These are phyloP conservation scores for Amniataba percoides DNA, from an alignment of 2,797 vertebrate species.

Conservation along the genomic window DNA sequence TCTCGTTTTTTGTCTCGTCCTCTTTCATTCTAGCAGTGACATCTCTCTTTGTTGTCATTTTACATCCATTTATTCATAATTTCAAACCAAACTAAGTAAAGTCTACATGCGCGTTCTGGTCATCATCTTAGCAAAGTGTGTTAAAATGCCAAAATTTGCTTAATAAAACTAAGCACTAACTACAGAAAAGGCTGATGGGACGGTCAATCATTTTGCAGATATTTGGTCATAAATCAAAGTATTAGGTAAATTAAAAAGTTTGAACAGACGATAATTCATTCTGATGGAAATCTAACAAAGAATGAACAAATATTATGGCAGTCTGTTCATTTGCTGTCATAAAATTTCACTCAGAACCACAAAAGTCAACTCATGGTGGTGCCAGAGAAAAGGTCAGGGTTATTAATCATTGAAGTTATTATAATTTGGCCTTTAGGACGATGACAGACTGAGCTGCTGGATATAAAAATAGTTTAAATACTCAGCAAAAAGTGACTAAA, in stretches of 20 bases:
- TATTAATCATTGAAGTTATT: neutral
- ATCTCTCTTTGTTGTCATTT: neutral
- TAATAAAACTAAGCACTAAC: neutral
- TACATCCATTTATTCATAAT: neutral
- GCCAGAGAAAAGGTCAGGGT: neutral
- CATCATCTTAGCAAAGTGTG: neutral
- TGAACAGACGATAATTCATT: neutral
- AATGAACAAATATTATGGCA: neutral
- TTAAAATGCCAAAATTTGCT: neutral
- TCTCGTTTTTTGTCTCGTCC: neutral
- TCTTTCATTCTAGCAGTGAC: neutral
- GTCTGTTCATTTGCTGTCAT: neutral
- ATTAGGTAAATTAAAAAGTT: no score
- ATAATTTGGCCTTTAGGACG: neutral
- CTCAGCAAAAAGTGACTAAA: neutral
- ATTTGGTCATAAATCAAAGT: neutral
- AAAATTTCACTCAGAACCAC: neutral
- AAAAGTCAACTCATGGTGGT: neutral
- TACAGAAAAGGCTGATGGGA: neutral
- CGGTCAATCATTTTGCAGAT: no score
- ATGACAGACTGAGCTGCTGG: neutral
- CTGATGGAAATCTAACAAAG: neutral
- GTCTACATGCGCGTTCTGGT: no score
- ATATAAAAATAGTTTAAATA: neutral
- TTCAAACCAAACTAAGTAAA: neutral